Base-by-base conservation (phyloP, 2,797 vertebrate species). In the Odontamblyopus rebecca region DNA sequence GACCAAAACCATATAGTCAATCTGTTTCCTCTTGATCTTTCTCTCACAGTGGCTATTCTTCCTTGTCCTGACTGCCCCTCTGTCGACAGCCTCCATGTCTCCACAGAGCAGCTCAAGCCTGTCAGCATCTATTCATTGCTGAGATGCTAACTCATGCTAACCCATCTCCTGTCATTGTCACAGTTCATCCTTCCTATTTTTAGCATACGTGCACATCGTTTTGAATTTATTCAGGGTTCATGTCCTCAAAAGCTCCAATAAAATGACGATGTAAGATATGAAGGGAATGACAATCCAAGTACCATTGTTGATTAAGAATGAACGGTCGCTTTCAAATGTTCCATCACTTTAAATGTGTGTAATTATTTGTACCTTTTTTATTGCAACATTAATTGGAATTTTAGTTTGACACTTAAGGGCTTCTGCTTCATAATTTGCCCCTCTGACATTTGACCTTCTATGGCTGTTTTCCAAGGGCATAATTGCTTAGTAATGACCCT, bases 71-170 rank as follows among this genome's bases (percentile, higher is more conserved):
- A 41, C 69, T 32, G 41, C 32, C 35, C 41, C 38, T 67, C 61
- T 9, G 27, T 70, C 69, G 61, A n/a, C 71, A 41, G 5, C 35
- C 72, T 67, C 61, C 26, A 71, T 68, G 69, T 65, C 51, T 67
- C 76, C 76, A 72, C 63, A 70, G 64, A 74, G 54, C 63, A 38
- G 69, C 71, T 78, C 65, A 63, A 73, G 44, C 71, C 77, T 67
- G 79, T 85, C 70, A 71, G 29, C 51, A 15, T 75, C 66, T 68
- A 78, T 80, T 82, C 62, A 75, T 74, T 71, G 68, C 59, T 69
- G 61, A 67, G 6, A 72, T 78, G 77, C 66, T 74, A 79, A 69
- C 64, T 73, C 75, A 71, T 68, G 73, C 77, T 74, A 69, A 77
- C 80, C 65, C 67, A 60, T 70, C 56, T 65, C 44, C n/a, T 66